Base-by-base conservation (phyloP, 2,113 vertebrate genomes). In the Gavialis gangeticus region DNA sequence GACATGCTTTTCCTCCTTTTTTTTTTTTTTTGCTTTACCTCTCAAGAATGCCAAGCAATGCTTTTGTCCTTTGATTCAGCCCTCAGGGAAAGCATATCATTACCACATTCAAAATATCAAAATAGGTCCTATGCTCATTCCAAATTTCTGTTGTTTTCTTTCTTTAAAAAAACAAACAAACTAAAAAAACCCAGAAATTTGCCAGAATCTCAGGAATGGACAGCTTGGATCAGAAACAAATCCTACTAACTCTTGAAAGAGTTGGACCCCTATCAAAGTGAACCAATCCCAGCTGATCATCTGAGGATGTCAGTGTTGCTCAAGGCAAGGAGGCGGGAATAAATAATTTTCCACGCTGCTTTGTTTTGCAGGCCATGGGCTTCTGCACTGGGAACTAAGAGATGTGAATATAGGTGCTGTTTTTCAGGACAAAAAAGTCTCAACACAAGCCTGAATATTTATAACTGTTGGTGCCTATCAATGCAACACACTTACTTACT, bases 371-470 rank as follows among this genome's bases (percentile, higher is more conserved):
- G 73, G 73, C 46, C 15, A 8, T 75, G 22, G 14, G 34, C 71
- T 75, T 54, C 37, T 75, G 15, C 15, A 46, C 25, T 55, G 22
- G 10, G 15, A 15, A 10, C 16, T 17, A 24, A 55, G 46, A 75
- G 25, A 54, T 55, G 73, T 18, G 46, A 55, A 27, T 10, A 3
- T 55, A 25, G n/a, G 30, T 67, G 28, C 17, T 30, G 15, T 30
- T 55, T 55, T 34, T 64, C 24, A 22, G 56, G 22, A 18, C 59
- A 76, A 4, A 0, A 0, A 87, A 46, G 46, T 8, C 4, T 9
- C 2, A 62, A 11, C 3, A 1, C 24, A 28, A 12, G 22, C 10
- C 6, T 5, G 64, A 79, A 71, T 37, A 14, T 1, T 10, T 69
- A 21, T 34, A 13, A 69, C 34, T 69, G 30, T 19, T 34, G 30